These are phyloP conservation scores for Larimichthys crocea DNA, from an alignment of 2,113 vertebrate species.

Conservation along the genomic window DNA sequence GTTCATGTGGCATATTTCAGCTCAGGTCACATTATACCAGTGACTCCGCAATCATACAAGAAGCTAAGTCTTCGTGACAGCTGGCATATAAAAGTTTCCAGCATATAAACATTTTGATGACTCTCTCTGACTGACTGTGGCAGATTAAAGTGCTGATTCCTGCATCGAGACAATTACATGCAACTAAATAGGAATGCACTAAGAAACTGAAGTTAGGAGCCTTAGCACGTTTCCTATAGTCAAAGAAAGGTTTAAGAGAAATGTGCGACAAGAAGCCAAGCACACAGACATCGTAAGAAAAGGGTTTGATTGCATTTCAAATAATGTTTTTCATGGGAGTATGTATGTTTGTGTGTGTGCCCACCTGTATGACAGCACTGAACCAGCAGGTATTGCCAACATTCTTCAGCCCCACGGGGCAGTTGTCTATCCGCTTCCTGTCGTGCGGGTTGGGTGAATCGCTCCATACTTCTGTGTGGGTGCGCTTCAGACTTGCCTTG, in stretches of 20 bases:
- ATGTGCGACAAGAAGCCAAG: not conserved
- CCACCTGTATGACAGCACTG: conserved; percentile 99
- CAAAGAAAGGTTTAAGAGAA: not conserved
- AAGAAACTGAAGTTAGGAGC: not conserved
- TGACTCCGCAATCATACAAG: conserved; percentile 21
- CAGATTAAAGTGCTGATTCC: not conserved
- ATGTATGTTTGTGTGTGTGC: not conserved
- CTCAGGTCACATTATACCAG: conserved; percentile 59
- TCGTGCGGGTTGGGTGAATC: conserved; percentile 97
- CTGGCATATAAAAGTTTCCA: not conserved
- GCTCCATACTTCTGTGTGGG: conserved; percentile 95
- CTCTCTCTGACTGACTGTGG: too few relatives aligned
- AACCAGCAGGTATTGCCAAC: conserved; percentile 99
- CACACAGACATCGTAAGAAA: not conserved
- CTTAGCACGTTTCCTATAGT: not conserved
- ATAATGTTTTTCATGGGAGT: not conserved
- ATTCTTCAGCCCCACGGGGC: conserved; percentile 96
- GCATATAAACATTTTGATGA: not conserved
- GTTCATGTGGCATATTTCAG: conserved; percentile 67
- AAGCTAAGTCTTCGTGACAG: conserved; percentile 18
- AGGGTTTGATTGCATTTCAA: not conserved
- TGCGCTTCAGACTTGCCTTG: conserved; percentile 96
- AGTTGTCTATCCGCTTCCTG: conserved; percentile 93
- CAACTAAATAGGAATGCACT: not conserved
- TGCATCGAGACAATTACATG: not conserved